Conservation (phyloP, 2,888 invertebrate species). For the Thalpophila matura region DNA sequence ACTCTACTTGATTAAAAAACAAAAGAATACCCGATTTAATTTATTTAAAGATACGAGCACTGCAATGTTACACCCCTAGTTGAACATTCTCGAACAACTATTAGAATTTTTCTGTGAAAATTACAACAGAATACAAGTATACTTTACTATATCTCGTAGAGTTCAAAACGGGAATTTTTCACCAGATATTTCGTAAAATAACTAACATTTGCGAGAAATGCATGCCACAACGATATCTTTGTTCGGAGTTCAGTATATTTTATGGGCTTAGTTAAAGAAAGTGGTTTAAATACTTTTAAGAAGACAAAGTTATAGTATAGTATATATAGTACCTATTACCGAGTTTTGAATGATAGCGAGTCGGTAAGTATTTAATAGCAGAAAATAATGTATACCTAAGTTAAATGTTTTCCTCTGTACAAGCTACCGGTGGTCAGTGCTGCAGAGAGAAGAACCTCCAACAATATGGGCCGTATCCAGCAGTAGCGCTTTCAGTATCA, state of each 20-base stretch:
- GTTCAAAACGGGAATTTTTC: conserved; percentile 18
- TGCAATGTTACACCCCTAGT: conserved; percentile 7
- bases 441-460: too few species aligned
- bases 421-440: too few species aligned
- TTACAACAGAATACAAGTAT: conserved; percentile 19
- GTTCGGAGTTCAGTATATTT: background rate
- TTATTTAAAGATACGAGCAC: conserved; percentile 25
- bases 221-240: conserved; percentile 7
- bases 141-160: conserved; percentile 4
- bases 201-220: conserved; percentile 13
- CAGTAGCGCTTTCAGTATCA: too few species aligned
- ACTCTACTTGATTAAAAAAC: conserved; percentile 18
- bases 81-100: conserved; percentile 18
- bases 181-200: conserved; percentile 31
- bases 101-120: conserved; percentile 28
- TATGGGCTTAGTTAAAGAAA: background rate
- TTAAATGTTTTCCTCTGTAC: too few species aligned
- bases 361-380: too few species aligned
- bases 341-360: too few species aligned
- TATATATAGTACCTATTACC: too few species aligned
- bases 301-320: too few species aligned
- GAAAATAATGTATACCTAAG: too few species aligned
- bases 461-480: too few species aligned
- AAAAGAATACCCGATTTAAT: conserved; percentile 26
- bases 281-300: background rate